Base-by-base conservation (phyloP, 2,113 vertebrate genomes). In the Nipponia nippon region DNA sequence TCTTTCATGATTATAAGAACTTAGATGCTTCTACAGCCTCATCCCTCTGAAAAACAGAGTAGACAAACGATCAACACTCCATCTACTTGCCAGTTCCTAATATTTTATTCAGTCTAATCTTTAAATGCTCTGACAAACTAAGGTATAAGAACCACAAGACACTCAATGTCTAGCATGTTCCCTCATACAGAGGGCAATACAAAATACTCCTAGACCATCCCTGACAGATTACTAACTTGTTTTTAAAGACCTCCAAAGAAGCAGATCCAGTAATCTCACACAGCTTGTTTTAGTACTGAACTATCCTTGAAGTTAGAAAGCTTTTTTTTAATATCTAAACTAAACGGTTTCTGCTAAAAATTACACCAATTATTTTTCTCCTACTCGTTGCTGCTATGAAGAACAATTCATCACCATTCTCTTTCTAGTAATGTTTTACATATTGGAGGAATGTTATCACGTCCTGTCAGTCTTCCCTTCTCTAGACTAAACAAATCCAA, bases 401-500 rank as follows among this genome's bases (percentile, higher is more conserved):
- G 95, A 92, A 86, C 79, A 47, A 97, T 97, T 95, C 46, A 92
- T 95, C 94, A 97, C 72, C 90, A 97, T 97, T 97, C 90, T 93
- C 94, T 94, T 95, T 90, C 95, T 70, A 93, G 86, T 50, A 88
- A 40, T 90, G 92, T 86, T 94, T 96, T 95, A 96, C 67, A 90
- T 66, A 87, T 89, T 93, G 92, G 85, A 93, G 79, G 46, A 94
- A 86, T 94, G 95, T 95, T 97, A 96, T 97, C 95, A 87, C 30
- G 2, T 89, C 76, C 94, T 92, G 95, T 97, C 97, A 97, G 90
- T 96, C 96, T 97, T 94, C 69, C 55, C 79, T 97, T 13, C 88
- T 58, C 83, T 92, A 97, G 97, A 97, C 97, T 97, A 97, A 97
- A 97, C 97, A 97, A 97, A 95, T 97, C 59, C 92, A 90, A 22